phyloP scores from a whole-genome alignment of 2,888 invertebrate genomes.

The Hydraecia micacea region DNA sequence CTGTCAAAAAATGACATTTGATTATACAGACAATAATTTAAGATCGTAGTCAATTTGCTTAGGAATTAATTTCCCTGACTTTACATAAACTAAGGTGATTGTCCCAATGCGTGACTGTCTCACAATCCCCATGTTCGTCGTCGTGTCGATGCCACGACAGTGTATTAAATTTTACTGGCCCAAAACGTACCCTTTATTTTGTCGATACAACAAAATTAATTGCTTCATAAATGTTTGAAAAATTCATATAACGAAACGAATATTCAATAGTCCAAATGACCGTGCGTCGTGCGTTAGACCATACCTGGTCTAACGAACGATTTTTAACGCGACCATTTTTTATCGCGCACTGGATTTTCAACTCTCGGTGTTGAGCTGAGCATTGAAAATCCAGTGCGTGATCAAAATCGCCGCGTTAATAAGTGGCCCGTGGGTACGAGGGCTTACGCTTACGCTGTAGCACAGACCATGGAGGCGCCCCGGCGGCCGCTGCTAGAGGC shows the following conservation, averaged over 20 bases:
- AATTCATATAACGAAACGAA: background rate
- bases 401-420: background rate
- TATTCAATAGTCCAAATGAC: background rate
- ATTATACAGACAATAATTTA: background rate
- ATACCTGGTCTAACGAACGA: background rate
- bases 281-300: background rate
- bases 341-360: background rate
- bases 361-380: background rate
- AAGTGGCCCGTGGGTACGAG: background rate
- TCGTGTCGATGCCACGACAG: background rate
- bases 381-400: background rate
- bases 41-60: background rate
- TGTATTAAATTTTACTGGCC: no score
- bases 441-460: background rate
- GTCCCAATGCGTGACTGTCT: background rate
- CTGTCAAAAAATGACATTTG: background rate
- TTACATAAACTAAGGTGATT: slow-evolving; percentile 16
- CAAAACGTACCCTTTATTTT: no score
- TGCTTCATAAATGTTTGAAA: background rate
- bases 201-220: background rate
- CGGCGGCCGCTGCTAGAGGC: background rate
- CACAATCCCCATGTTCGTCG: background rate
- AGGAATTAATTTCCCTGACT: background rate
- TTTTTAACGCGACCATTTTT: background rate
- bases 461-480: background rate